phyloP scores from a whole-genome alignment of 2,888 invertebrate species.

The Nephrotoma guestfalica region DNA sequence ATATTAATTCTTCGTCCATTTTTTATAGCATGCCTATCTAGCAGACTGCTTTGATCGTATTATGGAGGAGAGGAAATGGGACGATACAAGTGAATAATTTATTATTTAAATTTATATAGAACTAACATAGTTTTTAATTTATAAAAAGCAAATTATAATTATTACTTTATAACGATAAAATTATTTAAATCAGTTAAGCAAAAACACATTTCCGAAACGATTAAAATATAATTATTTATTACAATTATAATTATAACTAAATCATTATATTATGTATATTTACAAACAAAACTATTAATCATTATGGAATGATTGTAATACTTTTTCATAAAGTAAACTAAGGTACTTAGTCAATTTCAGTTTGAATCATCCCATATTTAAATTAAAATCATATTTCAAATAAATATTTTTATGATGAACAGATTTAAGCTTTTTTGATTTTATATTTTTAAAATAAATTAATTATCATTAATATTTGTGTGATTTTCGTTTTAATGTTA shows the following conservation, averaged over 20 bases:
- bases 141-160: not conserved
- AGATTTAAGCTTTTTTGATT: too few relatives aligned
- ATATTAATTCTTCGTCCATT: not conserved
- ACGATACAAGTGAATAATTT: constrained; percentile 60
- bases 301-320: too few relatives aligned
- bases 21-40: constrained; percentile 27
- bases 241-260: not conserved
- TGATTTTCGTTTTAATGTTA: too few relatives aligned
- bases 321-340: too few relatives aligned
- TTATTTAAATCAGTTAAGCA: not conserved
- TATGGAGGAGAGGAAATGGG: constrained; percentile 81
- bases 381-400: too few relatives aligned
- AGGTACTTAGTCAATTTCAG: too few relatives aligned
- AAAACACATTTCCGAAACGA: not conserved
- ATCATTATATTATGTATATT: too few relatives aligned
- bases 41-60: constrained; percentile 89
- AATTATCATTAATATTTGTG: too few relatives aligned
- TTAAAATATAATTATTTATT: not conserved
- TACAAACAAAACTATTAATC: too few relatives aligned
- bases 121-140: not conserved
- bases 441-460: too few relatives aligned
- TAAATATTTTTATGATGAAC: too few relatives aligned
- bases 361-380: too few relatives aligned
- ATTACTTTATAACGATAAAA: not conserved
- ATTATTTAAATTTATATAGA: not conserved